A percentile compares a stretch with the other conserved stretches of the same genome.
Evolutionary conservation across 2,113 vertebrate genomes (phyloP).

Genomic region (Toxotes chatareus): DNA sequence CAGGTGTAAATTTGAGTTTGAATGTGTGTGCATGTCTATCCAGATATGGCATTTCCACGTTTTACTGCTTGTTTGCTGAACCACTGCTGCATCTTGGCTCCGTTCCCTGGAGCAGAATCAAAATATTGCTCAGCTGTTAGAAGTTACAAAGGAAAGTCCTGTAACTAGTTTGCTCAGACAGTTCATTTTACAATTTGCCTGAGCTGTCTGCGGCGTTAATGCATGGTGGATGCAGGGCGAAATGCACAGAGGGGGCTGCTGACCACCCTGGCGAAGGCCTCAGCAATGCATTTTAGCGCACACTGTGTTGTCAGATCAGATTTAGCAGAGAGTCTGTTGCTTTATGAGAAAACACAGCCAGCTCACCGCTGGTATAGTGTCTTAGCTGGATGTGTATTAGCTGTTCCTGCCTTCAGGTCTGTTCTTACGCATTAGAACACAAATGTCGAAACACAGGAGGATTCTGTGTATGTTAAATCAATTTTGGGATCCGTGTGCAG

Average conservation of each 20-base stretch:
- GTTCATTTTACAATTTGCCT: slow-evolving; percentile 9
- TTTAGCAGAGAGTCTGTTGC: not conserved
- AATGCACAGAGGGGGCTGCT: not conserved
- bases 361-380: not conserved
- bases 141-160: slow-evolving; percentile 36
- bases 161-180: slow-evolving; percentile 35
- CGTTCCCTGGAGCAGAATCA: slow-evolving; percentile 35
- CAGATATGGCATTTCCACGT: slow-evolving; percentile 25
- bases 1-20: slow-evolving; percentile 30
- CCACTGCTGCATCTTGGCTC: slow-evolving; percentile 31
- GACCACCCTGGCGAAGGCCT: not conserved
- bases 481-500: not conserved
- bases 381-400: not conserved
- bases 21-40: slow-evolving; percentile 24
- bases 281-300: not conserved
- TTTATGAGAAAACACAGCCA: not conserved
- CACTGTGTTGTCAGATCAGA: slow-evolving; percentile 6
- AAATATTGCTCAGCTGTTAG: slow-evolving; percentile 40
- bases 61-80: slow-evolving; percentile 39
- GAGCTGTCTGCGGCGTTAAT: slow-evolving; percentile 6
- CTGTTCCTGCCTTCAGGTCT: not conserved
- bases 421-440: not conserved
- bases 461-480: not conserved
- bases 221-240: not conserved
- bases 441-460: not conserved